Base-by-base conservation (phyloP, 2,888 invertebrate genomes). In the Eledona agricola region DNA sequence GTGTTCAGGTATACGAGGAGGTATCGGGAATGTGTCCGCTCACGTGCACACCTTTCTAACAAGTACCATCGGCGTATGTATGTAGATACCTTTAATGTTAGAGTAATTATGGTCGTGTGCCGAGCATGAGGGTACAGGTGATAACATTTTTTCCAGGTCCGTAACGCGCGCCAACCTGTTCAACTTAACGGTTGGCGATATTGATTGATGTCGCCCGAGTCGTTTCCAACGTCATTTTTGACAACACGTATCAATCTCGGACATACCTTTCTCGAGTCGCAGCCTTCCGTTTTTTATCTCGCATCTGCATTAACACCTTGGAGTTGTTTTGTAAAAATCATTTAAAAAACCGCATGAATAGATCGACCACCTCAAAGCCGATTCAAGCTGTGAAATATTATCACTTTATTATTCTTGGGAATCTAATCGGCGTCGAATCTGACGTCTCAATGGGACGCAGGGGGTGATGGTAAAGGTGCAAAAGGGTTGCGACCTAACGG, bases 371-470 rank as follows among this genome's bases (percentile, higher is more conserved):
- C 70, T 70, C 62, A 61, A 64, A 65, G 69, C 63, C 49, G 53
- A 52, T 55, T 60, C 68, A 69, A 70, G 69, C 68, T 67, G 70
- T 66, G 68, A 66, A 65, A 69, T 67, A 69, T 69, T 70, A 69
- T 69, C 69, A 69, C 65, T 64, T 65, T 68, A 68, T 69, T 68
- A 69, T 68, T 69, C 66, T 63, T 50, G 53, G 56, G 55, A 55
- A 70, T 69, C 67, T 70, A 70, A 70, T 70, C 70, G 52, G 65
- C 58, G 62, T 63, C 62, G 54, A 62, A 68, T 53, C 56, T 57
- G 54, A 55, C 56, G 43, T 35, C 56, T 53, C 55, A 55, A 58
- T 59, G 40, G 55, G 35, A 51, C 31, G 35, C 31, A 31, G 56
- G 56, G 51, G 26, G 46, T 16, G n/a, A 11, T 25, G 51, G 56